Evolutionary conservation across 2,797 vertebrate species (phyloP).

Genomic region (Parotocinclus haroldoi): DNA sequence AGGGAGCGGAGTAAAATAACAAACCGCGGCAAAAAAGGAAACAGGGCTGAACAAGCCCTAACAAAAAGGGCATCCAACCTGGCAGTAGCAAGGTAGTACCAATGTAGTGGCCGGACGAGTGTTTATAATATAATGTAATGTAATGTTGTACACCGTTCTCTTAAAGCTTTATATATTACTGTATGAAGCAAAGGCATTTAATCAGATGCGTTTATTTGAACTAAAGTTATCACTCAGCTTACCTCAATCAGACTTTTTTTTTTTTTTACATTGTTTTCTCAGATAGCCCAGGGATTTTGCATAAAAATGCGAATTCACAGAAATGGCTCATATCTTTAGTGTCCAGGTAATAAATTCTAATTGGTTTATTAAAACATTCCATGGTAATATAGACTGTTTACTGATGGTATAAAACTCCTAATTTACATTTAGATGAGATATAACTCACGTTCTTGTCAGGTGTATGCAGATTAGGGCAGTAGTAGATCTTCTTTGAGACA

Average conservation of each 20-base stretch:
- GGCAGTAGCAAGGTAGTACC: no score
- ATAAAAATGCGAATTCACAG: conserved; percentile 52
- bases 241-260: conserved; percentile 33
- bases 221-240: conserved; percentile 49
- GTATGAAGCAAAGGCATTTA: conserved; percentile 46
- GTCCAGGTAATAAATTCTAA: conserved; percentile 64
- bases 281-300: conserved; percentile 44
- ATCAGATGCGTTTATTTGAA: conserved; percentile 55
- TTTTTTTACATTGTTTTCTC: conserved; percentile 2
- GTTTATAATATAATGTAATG: no score
- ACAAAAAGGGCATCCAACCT: no score
- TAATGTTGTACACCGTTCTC: no score
- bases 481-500: conserved; percentile 62
- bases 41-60: no score
- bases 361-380: conserved; percentile 71
- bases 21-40: no score
- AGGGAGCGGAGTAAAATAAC: no score
- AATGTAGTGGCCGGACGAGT: no score
- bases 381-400: conserved; percentile 70
- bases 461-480: conserved; percentile 66
- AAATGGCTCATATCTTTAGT: conserved; percentile 56
- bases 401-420: conserved; percentile 68
- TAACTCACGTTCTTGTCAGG: conserved; percentile 70
- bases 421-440: conserved; percentile 79
- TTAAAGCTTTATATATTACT: conserved; percentile 43